phyloP scores from a whole-genome alignment of 2,888 invertebrate species.

The Alviniconcha strummeri region DNA sequence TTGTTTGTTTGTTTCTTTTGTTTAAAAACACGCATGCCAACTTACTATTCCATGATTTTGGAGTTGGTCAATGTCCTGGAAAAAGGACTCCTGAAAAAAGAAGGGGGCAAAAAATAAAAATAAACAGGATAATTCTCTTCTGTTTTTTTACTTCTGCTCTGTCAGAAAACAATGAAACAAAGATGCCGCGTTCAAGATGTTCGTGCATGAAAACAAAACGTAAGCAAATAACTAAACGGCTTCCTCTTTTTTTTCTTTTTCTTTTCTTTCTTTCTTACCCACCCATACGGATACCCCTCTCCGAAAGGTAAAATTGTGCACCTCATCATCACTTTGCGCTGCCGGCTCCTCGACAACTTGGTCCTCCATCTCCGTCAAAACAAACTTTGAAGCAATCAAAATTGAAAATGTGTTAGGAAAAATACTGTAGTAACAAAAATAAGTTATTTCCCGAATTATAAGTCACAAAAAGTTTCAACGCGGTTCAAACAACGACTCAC shows the following conservation, averaged over 20 bases:
- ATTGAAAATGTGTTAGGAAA: too few relatives aligned
- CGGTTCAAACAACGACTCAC: too few relatives aligned
- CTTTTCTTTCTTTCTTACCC: too few relatives aligned
- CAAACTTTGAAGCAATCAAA: background rate
- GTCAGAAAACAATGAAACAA: background rate
- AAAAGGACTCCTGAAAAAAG: constrained; percentile 79
- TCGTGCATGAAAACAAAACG: background rate
- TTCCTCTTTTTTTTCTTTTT: background rate
- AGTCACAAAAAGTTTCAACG: too few relatives aligned
- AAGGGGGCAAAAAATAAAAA: background rate
- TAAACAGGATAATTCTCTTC: background rate
- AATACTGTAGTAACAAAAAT: too few relatives aligned
- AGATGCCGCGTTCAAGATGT: background rate
- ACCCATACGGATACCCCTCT: too few relatives aligned
- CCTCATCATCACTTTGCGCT: constrained; percentile 35
- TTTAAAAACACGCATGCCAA: constrained; percentile 31
- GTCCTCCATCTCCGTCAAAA: constrained; percentile 29
- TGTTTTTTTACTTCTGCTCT: background rate
- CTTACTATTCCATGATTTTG: constrained; percentile 78
- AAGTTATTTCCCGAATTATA: too few relatives aligned
- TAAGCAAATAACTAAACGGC: background rate
- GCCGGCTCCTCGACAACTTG: constrained; percentile 39
- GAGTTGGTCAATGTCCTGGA: constrained; percentile 84
- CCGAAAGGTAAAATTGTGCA: constrained; percentile 10
- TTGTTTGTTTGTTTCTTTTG: too few relatives aligned